These are phyloP conservation scores for Drosophila santomea DNA, from an alignment of 1,140 invertebrate species.

Conservation along the genomic window DNA sequence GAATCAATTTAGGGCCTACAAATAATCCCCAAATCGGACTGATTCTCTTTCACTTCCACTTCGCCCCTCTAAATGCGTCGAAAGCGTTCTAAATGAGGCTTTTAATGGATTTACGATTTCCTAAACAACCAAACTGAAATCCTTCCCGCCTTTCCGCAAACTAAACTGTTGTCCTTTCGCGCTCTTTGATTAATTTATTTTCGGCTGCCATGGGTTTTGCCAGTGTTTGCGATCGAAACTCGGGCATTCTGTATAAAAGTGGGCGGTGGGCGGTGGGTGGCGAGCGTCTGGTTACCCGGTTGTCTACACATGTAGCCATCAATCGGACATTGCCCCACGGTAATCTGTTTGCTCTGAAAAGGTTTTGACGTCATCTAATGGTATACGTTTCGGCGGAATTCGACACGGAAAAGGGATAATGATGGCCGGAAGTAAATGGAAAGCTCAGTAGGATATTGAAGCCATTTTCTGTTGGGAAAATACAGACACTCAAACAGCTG, in stretches of 20 bases:
- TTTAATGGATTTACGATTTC: slow-evolving; percentile 78
- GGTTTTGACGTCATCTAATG: slow-evolving; percentile 25
- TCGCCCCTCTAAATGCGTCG: slow-evolving; percentile 55
- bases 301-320: slow-evolving; percentile 63
- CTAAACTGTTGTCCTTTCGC: slow-evolving; percentile 62
- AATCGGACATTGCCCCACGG: slow-evolving; percentile 54
- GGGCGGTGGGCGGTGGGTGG: not conserved
- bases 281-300: slow-evolving; percentile 14
- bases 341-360: slow-evolving; percentile 34
- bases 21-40: slow-evolving; percentile 42
- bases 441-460: not conserved
- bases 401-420: slow-evolving; percentile 11
- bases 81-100: slow-evolving; percentile 79
- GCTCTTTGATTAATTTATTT: slow-evolving; percentile 79
- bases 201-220: slow-evolving; percentile 14
- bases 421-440: slow-evolving; percentile 19
- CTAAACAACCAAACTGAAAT: slow-evolving; percentile 33
- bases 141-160: not conserved
- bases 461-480: not conserved
- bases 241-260: not conserved
- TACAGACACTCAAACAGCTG: not conserved
- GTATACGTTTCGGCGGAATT: slow-evolving; percentile 1
- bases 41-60: not conserved
- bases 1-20: slow-evolving; percentile 53
- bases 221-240: not conserved